phyloP scores from a whole-genome alignment of 2,113 vertebrate species.

The Lepus timidus region DNA sequence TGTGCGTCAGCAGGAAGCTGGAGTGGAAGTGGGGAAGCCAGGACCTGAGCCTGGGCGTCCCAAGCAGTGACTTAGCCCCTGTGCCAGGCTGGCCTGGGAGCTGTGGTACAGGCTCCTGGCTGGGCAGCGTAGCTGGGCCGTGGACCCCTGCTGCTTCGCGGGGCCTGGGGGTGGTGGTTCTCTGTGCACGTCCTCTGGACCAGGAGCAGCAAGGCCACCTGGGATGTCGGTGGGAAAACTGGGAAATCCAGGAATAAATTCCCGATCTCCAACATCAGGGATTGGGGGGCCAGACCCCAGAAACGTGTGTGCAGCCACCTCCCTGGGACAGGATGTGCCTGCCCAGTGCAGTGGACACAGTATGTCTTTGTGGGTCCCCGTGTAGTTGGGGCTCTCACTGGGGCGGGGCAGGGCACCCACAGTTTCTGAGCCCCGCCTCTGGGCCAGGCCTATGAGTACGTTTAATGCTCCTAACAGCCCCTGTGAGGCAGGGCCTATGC shows the following conservation, averaged over 20 bases:
- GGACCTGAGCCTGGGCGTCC: too few species aligned
- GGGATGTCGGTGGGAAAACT: background rate
- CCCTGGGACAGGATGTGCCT: background rate
- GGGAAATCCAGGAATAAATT: accelerated
- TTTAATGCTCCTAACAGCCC: background rate
- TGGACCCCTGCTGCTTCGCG: accelerated
- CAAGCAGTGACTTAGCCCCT: too few species aligned
- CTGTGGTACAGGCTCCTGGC: background rate
- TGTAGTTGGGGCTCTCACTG: too few species aligned
- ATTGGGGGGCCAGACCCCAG: background rate
- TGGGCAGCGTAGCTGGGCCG: accelerated
- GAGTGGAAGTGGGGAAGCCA: too few species aligned
- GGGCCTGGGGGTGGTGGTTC: background rate
- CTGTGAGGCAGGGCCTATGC: background rate
- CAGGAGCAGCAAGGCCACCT: accelerated
- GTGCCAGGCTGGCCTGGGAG: too few species aligned
- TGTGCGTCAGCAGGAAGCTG: too few species aligned
- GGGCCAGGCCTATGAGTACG: too few species aligned
- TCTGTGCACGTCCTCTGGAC: background rate
- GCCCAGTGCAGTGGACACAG: background rate
- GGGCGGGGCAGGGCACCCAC: background rate
- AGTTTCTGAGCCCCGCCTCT: background rate
- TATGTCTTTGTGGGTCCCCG: background rate
- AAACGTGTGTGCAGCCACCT: background rate
- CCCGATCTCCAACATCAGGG: background rate